Evolutionary conservation across 2,113 vertebrate genomes (phyloP), one percentile per base, ranked within the genome.

Genomic region (Phaethon lepturus): DNA sequence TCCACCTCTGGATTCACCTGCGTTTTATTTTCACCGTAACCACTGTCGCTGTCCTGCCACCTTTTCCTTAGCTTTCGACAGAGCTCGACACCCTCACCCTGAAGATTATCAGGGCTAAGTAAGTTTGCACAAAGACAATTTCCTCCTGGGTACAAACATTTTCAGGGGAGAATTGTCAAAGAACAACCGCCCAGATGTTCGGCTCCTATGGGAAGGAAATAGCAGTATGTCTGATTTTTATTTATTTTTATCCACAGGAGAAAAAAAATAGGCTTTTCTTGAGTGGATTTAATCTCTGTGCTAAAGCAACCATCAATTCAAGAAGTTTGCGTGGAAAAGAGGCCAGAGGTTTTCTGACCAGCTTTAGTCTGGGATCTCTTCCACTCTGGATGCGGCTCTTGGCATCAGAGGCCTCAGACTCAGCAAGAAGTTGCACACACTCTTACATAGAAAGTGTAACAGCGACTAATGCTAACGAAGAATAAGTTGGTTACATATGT

Each of bases 401-500:
- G 60, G 85, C 81, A 71, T 33, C 74, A 25, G 74, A 25, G 52
- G 26, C 50, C 55, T 71, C 24, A 4, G 42, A 33, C 64, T 26
- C 83, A 47, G 77, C 7, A 0, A 35, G 66, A 59, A 47, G 18
- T 11, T 56, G 47, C 47, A 12, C 50, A 5, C 1, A 0, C 47
- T 15, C 0, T 13, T 38, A 3, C 0, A 15, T 0, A 11, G 29
- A 25, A 42, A 53, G 11, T 11, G 2, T 5, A 7, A 5, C 9
- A 7, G 11, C 3, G 11, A 53, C 0, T 11, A 59, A 26, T 5
- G 26, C 33, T 13, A 16, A 35, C 1, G 2, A 23, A 29, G 28
- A 56, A n/a, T 11, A 9, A 63, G 52, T 68, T 22, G 6, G 0
- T 20, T 2, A 0, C 4, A 1, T 23, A 0, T 0, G 5, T 17